Evolutionary conservation across 2,113 vertebrate genomes (phyloP).

Genomic region (Poecile atricapillus): DNA sequence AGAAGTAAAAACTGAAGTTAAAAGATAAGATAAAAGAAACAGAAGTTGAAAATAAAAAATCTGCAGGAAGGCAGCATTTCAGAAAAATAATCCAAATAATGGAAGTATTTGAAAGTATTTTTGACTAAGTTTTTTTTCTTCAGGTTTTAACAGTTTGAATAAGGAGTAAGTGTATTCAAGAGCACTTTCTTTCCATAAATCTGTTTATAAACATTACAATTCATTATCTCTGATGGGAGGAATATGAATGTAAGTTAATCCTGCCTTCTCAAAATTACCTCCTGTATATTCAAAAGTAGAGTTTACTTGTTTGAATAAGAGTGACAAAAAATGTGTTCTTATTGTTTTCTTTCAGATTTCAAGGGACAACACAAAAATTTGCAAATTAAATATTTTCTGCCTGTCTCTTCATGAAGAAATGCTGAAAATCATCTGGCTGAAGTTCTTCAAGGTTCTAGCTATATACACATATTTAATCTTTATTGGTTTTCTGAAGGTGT

Average conservation of each 20-base stretch:
- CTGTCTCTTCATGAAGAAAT: background rate
- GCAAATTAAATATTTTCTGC: background rate
- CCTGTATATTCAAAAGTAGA: background rate
- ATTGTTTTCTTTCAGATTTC: background rate
- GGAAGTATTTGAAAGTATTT: background rate
- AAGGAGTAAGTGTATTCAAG: background rate
- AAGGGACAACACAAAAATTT: background rate
- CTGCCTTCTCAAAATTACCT: background rate
- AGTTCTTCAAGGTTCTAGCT: background rate
- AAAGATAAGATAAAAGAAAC: background rate
- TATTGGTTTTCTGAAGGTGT: background rate
- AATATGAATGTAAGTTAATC: background rate
- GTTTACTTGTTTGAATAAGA: background rate
- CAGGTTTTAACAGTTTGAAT: background rate
- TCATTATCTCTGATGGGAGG: background rate
- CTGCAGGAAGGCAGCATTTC: background rate
- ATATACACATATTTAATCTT: background rate
- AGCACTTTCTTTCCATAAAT: background rate
- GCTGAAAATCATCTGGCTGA: background rate
- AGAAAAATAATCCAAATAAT: background rate
- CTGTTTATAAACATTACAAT: background rate
- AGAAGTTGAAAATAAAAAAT: background rate
- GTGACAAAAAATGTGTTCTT: background rate
- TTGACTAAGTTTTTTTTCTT: background rate
- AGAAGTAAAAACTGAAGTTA: background rate